A percentile compares a stretch with the other conserved stretches of the same genome.
These are phyloP conservation scores for Bimastos eiseni DNA, from an alignment of 2,888 invertebrate genomes.

Conservation along the genomic window DNA sequence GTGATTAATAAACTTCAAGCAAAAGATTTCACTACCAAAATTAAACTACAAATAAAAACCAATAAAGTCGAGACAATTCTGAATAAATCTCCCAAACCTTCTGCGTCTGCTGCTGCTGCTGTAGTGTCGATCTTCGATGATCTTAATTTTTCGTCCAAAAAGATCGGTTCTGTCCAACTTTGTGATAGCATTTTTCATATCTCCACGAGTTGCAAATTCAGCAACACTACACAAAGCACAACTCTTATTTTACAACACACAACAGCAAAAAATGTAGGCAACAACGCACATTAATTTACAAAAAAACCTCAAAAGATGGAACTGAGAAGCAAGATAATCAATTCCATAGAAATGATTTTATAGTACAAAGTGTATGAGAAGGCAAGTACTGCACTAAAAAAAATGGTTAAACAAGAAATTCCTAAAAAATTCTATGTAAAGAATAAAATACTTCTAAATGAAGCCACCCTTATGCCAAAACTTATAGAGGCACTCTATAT, in stretches of 20 bases:
- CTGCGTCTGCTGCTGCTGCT: slow-evolving; percentile 31
- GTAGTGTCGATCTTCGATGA: slow-evolving; percentile 24
- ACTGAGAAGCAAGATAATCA: background rate
- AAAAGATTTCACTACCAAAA: too few species aligned
- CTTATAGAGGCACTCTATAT: too few species aligned
- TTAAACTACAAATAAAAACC: too few species aligned
- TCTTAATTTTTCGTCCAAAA: slow-evolving; percentile 32
- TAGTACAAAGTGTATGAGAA: background rate
- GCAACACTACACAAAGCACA: slow-evolving; percentile 25
- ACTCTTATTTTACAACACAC: background rate
- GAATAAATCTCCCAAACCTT: background rate
- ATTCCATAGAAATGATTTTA: background rate
- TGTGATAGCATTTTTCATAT: slow-evolving; percentile 36
- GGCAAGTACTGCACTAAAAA: background rate
- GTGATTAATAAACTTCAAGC: too few species aligned
- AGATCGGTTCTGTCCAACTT: slow-evolving; percentile 32
- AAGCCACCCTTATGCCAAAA: too few species aligned
- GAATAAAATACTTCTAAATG: too few species aligned
- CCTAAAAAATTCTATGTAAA: too few species aligned
- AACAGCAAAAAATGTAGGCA: background rate
- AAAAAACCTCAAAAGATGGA: background rate
- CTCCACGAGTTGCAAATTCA: slow-evolving; percentile 36
- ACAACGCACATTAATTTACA: background rate
- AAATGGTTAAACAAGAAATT: too few species aligned
- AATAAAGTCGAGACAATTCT: too few species aligned